A percentile compares a stretch with the other conserved stretches of the same genome.
These are phyloP conservation scores for Drosophila teissieri DNA, from an alignment of 1,140 invertebrate genomes.

Conservation along the genomic window DNA sequence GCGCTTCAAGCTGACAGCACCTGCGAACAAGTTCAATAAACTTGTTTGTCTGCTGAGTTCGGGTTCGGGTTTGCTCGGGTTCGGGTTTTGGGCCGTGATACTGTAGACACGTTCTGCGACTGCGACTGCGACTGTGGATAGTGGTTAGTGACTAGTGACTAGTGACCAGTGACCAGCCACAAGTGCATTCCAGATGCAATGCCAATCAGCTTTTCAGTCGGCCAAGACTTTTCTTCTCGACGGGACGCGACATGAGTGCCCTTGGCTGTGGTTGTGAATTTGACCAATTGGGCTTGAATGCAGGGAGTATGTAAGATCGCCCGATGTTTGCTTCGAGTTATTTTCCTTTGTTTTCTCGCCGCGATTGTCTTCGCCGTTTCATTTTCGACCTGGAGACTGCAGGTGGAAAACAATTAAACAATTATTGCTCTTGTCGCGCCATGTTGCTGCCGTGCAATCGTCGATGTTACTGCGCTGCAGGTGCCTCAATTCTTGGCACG, in stretches of 20 bases:
- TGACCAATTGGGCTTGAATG: conserved; percentile 1
- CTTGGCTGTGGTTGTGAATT: conserved; percentile 7
- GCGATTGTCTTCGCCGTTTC: conserved; percentile 27
- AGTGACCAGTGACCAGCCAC: not conserved
- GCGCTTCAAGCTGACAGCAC: conserved; percentile 1
- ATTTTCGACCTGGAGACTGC: conserved; percentile 41
- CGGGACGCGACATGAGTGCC: conserved; percentile 5
- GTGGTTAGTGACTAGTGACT: no score
- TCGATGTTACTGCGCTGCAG: conserved; percentile 20
- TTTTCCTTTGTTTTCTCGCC: conserved; percentile 11
- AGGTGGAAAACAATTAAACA: conserved; percentile 53
- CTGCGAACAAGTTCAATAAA: conserved; percentile 74
- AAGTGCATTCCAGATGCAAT: conserved; percentile 44
- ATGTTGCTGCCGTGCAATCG: conserved; percentile 19
- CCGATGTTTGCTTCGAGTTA: conserved; percentile 1
- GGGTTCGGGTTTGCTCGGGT: conserved; percentile 31
- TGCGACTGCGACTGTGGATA: not conserved
- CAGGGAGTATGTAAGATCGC: conserved; percentile 34
- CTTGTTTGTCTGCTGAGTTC: conserved; percentile 59
- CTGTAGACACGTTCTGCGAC: conserved; percentile 27
- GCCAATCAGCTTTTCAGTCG: conserved; percentile 19
- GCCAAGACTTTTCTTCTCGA: conserved; percentile 35
- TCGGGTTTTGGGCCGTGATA: conserved; percentile 15
- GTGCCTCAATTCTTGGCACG: conserved; percentile 7
- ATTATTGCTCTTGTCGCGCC: conserved; percentile 47